Evolutionary conservation across 2,797 vertebrate genomes (phyloP).

Genomic region (Enteromius mattozi): DNA sequence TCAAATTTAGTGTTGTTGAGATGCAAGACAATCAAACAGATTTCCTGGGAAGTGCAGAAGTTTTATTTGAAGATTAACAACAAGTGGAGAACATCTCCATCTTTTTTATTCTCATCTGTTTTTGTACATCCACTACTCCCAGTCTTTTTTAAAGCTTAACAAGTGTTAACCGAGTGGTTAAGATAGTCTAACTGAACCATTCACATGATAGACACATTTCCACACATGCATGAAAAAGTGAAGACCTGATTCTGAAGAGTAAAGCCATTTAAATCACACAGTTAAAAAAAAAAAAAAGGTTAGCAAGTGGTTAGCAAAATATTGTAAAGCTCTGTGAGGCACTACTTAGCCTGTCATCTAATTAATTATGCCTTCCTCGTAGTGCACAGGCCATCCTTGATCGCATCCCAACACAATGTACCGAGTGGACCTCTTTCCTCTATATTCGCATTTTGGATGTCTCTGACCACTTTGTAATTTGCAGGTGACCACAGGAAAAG

Average conservation of each 20-base stretch:
- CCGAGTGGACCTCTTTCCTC: constrained; percentile 30
- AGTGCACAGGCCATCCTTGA: constrained; percentile 52
- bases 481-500: constrained; percentile 52
- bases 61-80: neutral
- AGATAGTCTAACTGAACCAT: neutral
- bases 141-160: neutral
- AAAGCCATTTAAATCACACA: too few species aligned
- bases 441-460: constrained; percentile 47
- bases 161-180: neutral
- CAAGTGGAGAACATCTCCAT: too few species aligned
- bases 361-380: constrained; percentile 32
- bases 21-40: neutral
- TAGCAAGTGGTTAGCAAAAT: neutral
- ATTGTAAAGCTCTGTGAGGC: neutral
- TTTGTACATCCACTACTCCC: neutral
- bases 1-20: too few species aligned
- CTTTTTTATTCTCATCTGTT: neutral
- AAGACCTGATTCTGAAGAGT: too few species aligned
- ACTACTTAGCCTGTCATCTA: neutral
- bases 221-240: neutral
- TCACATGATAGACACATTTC: neutral
- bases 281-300: too few species aligned
- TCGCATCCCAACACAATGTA: constrained; percentile 46
- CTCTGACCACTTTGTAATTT: constrained; percentile 17
- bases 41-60: neutral